A percentile compares a stretch with the other conserved stretches of the same genome.
Conservation (phyloP, 1,140 invertebrate genomes). For the Trachymyrmex cornetzi region DNA sequence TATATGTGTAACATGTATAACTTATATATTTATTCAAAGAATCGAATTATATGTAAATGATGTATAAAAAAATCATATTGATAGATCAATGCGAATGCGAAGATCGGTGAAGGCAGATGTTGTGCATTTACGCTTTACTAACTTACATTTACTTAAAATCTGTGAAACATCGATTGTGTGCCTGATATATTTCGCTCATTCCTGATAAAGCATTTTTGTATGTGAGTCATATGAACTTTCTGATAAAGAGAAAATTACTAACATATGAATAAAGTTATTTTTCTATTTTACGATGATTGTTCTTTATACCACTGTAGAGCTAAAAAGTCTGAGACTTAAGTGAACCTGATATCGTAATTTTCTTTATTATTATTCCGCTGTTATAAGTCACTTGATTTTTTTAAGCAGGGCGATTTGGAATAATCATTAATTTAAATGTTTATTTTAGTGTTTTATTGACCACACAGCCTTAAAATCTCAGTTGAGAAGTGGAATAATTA, state of each 20-base stretch:
- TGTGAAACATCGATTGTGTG: conserved; percentile 35
- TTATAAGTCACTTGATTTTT: not conserved
- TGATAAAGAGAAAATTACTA: conserved; percentile 35
- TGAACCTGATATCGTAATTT: not conserved
- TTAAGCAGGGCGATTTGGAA: not conserved
- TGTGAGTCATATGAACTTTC: conserved; percentile 40
- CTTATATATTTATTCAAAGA: conserved; percentile 30
- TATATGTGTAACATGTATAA: conserved; percentile 28
- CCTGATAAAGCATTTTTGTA: conserved; percentile 75
- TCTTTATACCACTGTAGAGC: not conserved
- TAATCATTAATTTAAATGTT: conserved; percentile 37
- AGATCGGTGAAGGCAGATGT: conserved; percentile 28
- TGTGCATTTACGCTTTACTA: conserved; percentile 14
- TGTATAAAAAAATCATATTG: conserved; percentile 18
- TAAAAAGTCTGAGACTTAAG: not conserved
- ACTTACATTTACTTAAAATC: conserved; percentile 40
- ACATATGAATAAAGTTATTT: conserved; percentile 69
- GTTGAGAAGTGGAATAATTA: not conserved
- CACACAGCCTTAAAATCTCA: conserved; percentile 85
- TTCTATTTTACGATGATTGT: conserved; percentile 62
- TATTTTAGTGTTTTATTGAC: conserved; percentile 84
- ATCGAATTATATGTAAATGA: not conserved
- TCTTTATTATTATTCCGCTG: not conserved
- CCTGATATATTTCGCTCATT: conserved; percentile 68
- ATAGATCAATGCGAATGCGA: not conserved